Percentiles rank a stretch among this genome's conserved stretches.
Evolutionary conservation across 1,140 invertebrate species (phyloP).

Genomic region (Ostrea edulis): DNA sequence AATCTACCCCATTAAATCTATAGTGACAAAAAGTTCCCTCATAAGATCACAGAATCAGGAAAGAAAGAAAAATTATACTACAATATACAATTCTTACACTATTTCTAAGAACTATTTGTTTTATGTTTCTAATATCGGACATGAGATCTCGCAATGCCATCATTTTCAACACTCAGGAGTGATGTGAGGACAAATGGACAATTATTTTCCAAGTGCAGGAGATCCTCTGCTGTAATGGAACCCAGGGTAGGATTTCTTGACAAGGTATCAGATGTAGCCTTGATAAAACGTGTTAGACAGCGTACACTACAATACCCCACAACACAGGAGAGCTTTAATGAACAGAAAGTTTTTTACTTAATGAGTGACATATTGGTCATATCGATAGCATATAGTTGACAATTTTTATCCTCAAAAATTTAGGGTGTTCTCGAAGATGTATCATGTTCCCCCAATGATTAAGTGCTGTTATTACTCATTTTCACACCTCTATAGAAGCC

Average conservation of each 20-base stretch:
- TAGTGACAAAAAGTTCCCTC: too few species aligned
- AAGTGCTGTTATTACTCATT: not conserved
- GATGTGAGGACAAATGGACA: not conserved
- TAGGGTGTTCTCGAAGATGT: not conserved
- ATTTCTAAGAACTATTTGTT: too few species aligned
- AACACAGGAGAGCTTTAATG: slow-evolving; percentile 10
- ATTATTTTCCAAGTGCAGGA: not conserved
- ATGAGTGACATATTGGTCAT: not conserved
- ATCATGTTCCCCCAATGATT: not conserved
- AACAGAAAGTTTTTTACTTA: not conserved
- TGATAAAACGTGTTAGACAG: not conserved
- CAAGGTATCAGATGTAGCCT: slow-evolving; percentile 1
- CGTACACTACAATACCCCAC: not conserved
- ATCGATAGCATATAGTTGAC: not conserved
- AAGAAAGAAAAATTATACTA: too few species aligned
- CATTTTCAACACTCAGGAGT: not conserved
- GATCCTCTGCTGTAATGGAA: not conserved
- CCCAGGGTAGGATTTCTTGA: slow-evolving; percentile 27
- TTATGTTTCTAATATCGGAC: too few species aligned
- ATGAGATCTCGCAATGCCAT: too few species aligned
- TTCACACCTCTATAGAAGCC: not conserved
- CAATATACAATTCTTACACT: too few species aligned
- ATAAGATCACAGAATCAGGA: too few species aligned
- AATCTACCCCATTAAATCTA: too few species aligned
- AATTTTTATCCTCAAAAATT: not conserved